These are phyloP conservation scores for Lasioglossum calceatum DNA, from an alignment of 2,888 invertebrate genomes.

Conservation along the genomic window DNA sequence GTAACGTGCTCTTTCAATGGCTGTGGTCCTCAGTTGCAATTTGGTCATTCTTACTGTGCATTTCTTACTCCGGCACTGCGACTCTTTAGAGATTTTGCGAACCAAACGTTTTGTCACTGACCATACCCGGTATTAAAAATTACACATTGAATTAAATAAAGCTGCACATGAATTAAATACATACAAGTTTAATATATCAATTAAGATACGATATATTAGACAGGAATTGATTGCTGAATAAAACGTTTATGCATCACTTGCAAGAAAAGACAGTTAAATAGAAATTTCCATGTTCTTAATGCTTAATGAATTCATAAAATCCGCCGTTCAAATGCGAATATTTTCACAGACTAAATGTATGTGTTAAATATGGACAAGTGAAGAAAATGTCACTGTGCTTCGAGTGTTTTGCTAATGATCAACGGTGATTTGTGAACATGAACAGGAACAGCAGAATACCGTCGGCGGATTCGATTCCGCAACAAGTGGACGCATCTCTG, in stretches of 20 bases:
- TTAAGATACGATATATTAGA: not conserved
- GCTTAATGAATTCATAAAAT: not conserved
- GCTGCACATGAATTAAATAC: not conserved
- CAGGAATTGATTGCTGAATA: not conserved
- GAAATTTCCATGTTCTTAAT: not conserved
- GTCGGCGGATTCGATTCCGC: conserved; percentile 87
- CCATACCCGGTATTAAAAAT: not conserved
- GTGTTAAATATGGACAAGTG: not conserved
- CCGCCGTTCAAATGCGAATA: not conserved
- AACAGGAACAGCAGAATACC: conserved; percentile 87
- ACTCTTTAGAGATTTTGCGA: not conserved
- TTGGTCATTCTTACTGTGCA: conserved; percentile 7
- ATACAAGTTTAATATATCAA: not conserved
- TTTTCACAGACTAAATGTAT: not conserved
- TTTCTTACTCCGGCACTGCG: not conserved
- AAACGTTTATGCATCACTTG: not conserved
- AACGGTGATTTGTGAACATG: conserved; percentile 42
- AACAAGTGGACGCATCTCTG: conserved; percentile 84
- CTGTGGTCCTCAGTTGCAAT: conserved; percentile 11
- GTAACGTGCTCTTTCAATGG: not conserved
- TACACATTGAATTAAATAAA: not conserved
- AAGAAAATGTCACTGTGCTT: not conserved
- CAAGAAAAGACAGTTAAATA: no score
- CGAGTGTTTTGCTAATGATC: not conserved
- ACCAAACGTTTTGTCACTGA: not conserved